Evolutionary conservation across 2,888 invertebrate genomes (phyloP), one percentile per base, ranked within the genome.

Genomic region (Macaria notata): DNA sequence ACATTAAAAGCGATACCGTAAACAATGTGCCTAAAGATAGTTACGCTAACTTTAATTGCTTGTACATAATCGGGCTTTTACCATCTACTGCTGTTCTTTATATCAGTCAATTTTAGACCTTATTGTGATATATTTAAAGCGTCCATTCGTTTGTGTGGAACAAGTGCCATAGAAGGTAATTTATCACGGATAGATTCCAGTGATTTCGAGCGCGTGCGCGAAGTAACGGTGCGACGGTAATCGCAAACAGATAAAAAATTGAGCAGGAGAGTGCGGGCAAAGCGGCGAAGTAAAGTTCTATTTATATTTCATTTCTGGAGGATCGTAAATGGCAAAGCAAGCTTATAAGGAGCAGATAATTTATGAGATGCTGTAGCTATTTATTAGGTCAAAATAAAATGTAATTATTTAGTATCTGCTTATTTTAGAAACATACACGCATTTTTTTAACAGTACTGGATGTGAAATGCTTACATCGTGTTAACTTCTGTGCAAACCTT

Each of bases 201-300:
- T 71, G 74, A 73, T 78, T 75, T 76, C 73, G 56, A 48, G 63
- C 83, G 81, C 84, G 79, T 81, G 84, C 83, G 78, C 73, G 70
- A 70, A 69, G 73, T 89, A 88, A 89, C 88, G 86, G 88, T 19
- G 70, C 73, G 65, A 68, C 75, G 77, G 83, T 86, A 84, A 88
- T 87, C 85, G 81, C 76, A 57, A 63, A 66, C 74, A 68, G 84
- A 84, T 85, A 85, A 86, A 86, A 85, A 88, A 84, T 68, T 54
- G 38, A 59, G 56, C 31, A 46, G 45, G 54, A 54, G 54, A 54
- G 54, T 54, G 46, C 54, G 62, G 64, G 63, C 60, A 60, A 56
- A 59, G 56, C 63, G 51, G 19, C 48, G 49, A 46, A 56, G 31
- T 56, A 46, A 48, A 54, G 60, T 58, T 58, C 54, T 48, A 55